Evolutionary conservation across 35 echinoderm and acorn worm genomes (phyloP).

Genomic region (Anneissia japonica): DNA sequence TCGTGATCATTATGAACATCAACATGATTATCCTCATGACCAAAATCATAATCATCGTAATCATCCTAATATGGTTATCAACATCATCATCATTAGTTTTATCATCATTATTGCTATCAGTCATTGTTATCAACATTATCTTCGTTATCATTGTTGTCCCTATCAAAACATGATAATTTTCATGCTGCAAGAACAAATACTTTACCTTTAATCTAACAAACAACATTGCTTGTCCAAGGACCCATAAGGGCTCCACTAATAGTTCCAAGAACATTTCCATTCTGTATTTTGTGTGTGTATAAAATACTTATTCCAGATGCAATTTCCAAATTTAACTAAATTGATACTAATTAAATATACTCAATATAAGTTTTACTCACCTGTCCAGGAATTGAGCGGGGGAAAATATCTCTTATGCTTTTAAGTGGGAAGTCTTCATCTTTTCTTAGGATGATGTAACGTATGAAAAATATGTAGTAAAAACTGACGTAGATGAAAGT

Average conservation of each 20-base stretch:
- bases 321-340: no score
- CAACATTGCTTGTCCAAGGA: conserved; percentile 78
- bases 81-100: not conserved
- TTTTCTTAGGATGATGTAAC: conserved; percentile 50
- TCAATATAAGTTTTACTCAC: no score
- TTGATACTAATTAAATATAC: no score
- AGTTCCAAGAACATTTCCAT: conserved; percentile 84
- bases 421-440: conserved; percentile 86
- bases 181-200: not conserved
- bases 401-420: conserved; percentile 59
- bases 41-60: no score
- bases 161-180: no score
- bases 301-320: no score
- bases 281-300: no score
- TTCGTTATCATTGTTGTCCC: no score
- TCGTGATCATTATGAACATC: no score
- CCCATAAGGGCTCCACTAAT: conserved; percentile 76
- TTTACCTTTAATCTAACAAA: conserved; percentile 77
- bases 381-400: conserved; percentile 38
- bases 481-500: conserved; percentile 40
- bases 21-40: no score
- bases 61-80: not conserved
- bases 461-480: conserved; percentile 69
- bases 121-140: no score
- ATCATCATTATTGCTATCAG: no score